Evolutionary conservation across 2,888 invertebrate genomes (phyloP).

Genomic region (Syritta pipiens): DNA sequence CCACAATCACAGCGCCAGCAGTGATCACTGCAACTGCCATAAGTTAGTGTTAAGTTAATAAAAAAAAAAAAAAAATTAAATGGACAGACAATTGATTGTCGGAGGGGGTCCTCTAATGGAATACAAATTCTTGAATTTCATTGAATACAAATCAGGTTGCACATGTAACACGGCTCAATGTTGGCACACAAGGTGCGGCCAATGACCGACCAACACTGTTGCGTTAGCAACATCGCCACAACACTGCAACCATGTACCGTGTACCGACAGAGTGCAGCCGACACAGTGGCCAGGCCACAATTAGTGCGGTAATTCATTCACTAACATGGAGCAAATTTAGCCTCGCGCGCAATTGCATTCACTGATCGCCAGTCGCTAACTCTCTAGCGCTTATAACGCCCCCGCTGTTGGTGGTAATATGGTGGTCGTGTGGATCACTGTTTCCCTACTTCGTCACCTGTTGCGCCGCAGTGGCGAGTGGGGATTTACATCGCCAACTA

Average conservation of each 20-base stretch:
- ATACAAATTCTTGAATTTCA: slow-evolving; percentile 68
- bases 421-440: neutral
- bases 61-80: slow-evolving; percentile 35
- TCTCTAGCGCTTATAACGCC: slow-evolving; percentile 31
- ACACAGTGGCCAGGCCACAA: neutral
- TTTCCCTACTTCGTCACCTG: slow-evolving; percentile 46
- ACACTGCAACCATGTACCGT: slow-evolving; percentile 6
- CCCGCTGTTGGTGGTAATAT: slow-evolving; percentile 10
- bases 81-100: slow-evolving; percentile 39
- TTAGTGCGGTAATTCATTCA: slow-evolving; percentile 45
- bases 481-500: slow-evolving; percentile 10
- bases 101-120: slow-evolving; percentile 58
- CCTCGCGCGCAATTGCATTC: slow-evolving; percentile 49
- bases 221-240: slow-evolving; percentile 28
- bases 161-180: slow-evolving; percentile 68
- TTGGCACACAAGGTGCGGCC: slow-evolving; percentile 70
- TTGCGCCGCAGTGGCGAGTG: neutral
- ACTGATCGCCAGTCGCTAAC: slow-evolving; percentile 2
- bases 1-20: slow-evolving; percentile 23
- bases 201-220: slow-evolving; percentile 68
- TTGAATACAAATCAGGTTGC: slow-evolving; percentile 66
- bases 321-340: slow-evolving; percentile 35
- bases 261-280: neutral
- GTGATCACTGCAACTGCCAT: slow-evolving; percentile 8
- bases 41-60: slow-evolving; percentile 24